Base-by-base conservation (phyloP, 2,113 vertebrate species). In the Dasyurus viverrinus region DNA sequence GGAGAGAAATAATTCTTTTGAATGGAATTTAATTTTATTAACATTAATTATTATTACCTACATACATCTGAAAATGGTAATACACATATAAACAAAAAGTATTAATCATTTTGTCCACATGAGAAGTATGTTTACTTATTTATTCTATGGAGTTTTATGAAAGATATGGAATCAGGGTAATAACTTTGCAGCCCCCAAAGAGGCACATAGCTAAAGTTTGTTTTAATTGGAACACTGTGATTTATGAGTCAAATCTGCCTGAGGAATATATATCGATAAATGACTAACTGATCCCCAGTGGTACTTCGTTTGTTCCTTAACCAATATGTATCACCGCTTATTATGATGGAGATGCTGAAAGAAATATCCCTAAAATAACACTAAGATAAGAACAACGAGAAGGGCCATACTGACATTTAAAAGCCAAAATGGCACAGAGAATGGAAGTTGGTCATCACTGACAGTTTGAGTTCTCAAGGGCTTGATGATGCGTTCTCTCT, bases 391-490 rank as follows among this genome's bases (percentile, higher is more conserved):
- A 90, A 57, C n/a, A 52, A 36, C 47, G 46, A 96, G 57, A n/a
- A 93, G 89, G 19, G 36, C 36, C 47, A 90, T 42, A 42, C 68
- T 42, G 30, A 16, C 19, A 90, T 10, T 10, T 50, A 90, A 48
- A 90, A 84, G n/a, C 24, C 89, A 90, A 90, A 52, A 27, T 52
- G 89, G 24, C 23, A 10, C 46, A 47, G 46, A 30, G 10, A 7
- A 90, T 52, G 48, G 47, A 30, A 26, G 24, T 25, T 47, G 89
- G 24, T 30, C 9, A 52, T 52, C 4, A 97, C 36, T 19, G 1
- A 42, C 0, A 0, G 25, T 91, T 5, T 95, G 97, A 1, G 98
- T 99, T 98, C 98, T 98, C 97, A 99, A 89, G 1, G 99, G 99
- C 36, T 98, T 95, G 93, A 95, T 12, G n/a, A 99, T 95, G 90